Percentiles rank a stretch among this genome's conserved stretches.
Conservation (phyloP, 2,797 vertebrate species). For the Urosaurus nigricauda region DNA sequence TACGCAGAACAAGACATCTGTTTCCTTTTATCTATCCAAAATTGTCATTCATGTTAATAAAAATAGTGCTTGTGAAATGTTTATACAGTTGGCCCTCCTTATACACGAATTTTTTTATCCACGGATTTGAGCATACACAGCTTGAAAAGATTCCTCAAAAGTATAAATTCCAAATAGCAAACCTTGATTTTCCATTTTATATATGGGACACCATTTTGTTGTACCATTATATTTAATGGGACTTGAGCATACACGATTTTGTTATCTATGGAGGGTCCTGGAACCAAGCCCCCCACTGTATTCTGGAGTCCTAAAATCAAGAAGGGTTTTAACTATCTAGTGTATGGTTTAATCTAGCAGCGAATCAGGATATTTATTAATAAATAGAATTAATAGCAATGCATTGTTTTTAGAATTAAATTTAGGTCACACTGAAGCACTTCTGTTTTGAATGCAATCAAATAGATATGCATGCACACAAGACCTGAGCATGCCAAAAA, state of each 20-base stretch:
- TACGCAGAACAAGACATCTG: too few relatives aligned
- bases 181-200: too few relatives aligned
- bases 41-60: background rate
- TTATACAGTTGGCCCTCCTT: too few relatives aligned
- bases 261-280: too few relatives aligned
- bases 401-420: background rate
- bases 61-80: background rate
- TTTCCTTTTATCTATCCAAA: background rate
- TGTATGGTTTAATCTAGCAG: background rate
- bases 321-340: background rate
- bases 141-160: too few relatives aligned
- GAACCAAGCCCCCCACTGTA: too few relatives aligned
- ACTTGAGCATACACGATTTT: too few relatives aligned
- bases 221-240: too few relatives aligned
- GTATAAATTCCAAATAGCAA: too few relatives aligned
- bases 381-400: background rate
- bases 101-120: too few relatives aligned
- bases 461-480: background rate
- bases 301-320: background rate
- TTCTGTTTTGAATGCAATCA: background rate
- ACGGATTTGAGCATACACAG: too few relatives aligned
- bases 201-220: too few relatives aligned
- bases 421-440: background rate
- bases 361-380: background rate
- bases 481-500: background rate